Evolutionary conservation across 2,797 vertebrate species (phyloP).

Genomic region (Gastrophryne carolinensis): DNA sequence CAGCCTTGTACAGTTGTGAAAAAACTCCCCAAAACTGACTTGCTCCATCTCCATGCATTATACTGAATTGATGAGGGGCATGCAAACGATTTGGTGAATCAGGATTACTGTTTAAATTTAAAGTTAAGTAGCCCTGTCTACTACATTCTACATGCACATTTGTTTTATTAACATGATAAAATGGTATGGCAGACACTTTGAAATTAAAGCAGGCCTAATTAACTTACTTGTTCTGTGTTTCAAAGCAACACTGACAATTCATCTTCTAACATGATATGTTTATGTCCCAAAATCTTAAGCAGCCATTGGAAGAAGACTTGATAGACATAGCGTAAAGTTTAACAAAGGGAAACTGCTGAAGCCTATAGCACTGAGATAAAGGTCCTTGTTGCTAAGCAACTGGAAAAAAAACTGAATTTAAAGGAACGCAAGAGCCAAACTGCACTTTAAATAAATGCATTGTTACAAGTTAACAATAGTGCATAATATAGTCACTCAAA

Average conservation of each 20-base stretch:
- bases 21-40: no score
- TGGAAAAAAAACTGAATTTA: constrained; percentile 15
- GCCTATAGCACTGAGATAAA: constrained; percentile 33
- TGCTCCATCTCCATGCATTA: no score
- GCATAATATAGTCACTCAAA: background rate
- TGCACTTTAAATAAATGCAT: constrained; percentile 2
- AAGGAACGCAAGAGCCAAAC: constrained; percentile 20
- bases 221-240: background rate
- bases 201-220: constrained; percentile 6
- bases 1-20: no score
- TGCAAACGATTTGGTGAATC: no score
- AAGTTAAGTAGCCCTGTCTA: background rate
- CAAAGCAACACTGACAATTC: background rate
- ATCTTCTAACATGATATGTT: constrained; percentile 25
- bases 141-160: background rate
- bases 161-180: background rate
- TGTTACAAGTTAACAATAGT: constrained; percentile 20
- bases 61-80: no score
- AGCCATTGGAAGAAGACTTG: constrained; percentile 23
- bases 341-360: constrained; percentile 46
- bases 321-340: constrained; percentile 28
- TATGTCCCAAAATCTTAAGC: constrained; percentile 4
- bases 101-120: no score
- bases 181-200: background rate
- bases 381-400: constrained; percentile 35